phyloP scores from a whole-genome alignment of 2,113 vertebrate genomes.

The Centropus unirufus region DNA sequence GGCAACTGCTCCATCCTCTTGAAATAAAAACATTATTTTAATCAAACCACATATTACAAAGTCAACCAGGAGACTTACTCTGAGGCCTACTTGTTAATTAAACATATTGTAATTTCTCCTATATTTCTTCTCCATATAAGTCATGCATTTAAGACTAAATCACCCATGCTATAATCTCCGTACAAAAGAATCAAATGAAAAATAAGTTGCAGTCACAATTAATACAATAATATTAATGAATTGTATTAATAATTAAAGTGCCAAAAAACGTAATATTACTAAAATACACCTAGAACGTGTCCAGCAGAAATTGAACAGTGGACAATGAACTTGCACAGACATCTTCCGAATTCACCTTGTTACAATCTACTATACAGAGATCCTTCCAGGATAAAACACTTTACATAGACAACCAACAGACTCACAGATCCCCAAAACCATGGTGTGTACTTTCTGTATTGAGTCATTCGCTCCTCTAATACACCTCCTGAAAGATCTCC shows the following conservation, averaged over 20 bases:
- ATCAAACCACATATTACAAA: not conserved
- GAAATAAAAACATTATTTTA: conserved; percentile 46
- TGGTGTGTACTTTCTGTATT: not conserved
- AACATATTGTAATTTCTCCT: not conserved
- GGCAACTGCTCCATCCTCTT: conserved; percentile 87
- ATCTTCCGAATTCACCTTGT: not conserved
- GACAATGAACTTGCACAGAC: not conserved
- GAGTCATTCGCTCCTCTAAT: not conserved
- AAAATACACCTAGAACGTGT: not conserved
- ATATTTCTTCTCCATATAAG: not conserved
- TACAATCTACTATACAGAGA: not conserved
- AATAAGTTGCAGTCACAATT: too few species aligned
- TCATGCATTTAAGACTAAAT: not conserved
- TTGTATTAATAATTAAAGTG: too few species aligned
- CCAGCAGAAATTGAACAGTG: not conserved
- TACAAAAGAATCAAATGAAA: not conserved
- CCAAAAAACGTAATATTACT: not conserved
- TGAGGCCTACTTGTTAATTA: not conserved
- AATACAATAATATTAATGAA: too few species aligned
- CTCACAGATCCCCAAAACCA: not conserved
- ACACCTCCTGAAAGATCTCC: not conserved
- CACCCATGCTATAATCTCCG: accelerated
- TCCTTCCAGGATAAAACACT: not conserved
- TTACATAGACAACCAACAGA: not conserved
- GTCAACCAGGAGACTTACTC: not conserved